Conservation (phyloP, 2,113 vertebrate species). For the Nothoprocta perdicaria region DNA sequence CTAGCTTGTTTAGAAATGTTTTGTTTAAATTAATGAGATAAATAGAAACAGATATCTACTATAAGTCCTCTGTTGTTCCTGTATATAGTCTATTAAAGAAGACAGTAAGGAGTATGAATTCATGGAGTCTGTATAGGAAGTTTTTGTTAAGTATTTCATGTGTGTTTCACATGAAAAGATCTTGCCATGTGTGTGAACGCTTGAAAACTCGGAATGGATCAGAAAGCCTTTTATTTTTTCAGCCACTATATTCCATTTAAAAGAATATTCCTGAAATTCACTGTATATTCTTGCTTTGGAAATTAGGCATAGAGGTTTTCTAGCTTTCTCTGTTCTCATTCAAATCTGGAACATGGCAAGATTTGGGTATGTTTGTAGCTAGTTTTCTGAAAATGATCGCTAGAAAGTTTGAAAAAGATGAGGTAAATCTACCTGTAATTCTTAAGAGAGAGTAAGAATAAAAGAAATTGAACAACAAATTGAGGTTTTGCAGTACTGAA, state of each 20-base stretch:
- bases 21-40: neutral
- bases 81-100: accelerated
- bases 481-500: neutral
- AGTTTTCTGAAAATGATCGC: neutral
- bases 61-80: neutral
- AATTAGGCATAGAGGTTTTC: neutral
- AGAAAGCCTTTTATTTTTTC: neutral
- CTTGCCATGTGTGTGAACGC: neutral
- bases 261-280: neutral
- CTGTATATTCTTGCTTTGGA: neutral
- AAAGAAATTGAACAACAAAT: neutral
- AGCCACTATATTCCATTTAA: neutral
- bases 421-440: neutral
- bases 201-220: neutral
- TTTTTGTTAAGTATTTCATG: neutral
- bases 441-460: neutral
- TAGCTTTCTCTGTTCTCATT: neutral
- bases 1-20: neutral
- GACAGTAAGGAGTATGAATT: neutral
- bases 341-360: neutral
- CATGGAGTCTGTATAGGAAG: neutral
- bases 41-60: neutral
- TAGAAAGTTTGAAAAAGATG: neutral
- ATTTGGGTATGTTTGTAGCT: neutral
- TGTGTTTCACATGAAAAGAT: neutral